Conservation (phyloP, 2,113 vertebrate genomes). For the Mugil cephalus region DNA sequence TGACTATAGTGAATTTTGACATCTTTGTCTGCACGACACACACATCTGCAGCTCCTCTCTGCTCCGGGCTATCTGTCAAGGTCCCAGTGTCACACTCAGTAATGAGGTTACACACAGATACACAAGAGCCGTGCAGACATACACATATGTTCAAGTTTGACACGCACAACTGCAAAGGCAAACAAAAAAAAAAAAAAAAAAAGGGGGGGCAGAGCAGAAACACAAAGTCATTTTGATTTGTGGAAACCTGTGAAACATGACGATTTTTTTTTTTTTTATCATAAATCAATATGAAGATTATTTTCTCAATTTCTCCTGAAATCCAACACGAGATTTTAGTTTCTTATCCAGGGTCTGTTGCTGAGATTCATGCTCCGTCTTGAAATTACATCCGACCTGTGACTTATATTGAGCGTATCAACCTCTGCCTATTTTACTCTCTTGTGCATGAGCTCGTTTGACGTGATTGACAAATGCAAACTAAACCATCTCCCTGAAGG, state of each 20-base stretch:
- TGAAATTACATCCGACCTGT: no score
- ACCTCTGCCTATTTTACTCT: not conserved
- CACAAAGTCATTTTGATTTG: slow-evolving; percentile 7
- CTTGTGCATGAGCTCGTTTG: slow-evolving; percentile 6
- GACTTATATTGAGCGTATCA: slow-evolving; percentile 20
- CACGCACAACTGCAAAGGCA: not conserved
- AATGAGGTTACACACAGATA: slow-evolving; percentile 57
- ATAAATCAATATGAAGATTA: not conserved
- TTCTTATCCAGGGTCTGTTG: no score
- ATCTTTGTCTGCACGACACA: slow-evolving; percentile 40
- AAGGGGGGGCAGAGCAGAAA: not conserved
- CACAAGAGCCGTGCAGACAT: slow-evolving; percentile 11
- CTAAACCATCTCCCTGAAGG: slow-evolving; percentile 30
- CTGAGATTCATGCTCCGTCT: no score
- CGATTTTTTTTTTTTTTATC: not conserved
- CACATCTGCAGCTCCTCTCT: slow-evolving; percentile 18
- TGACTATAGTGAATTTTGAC: slow-evolving; percentile 62
- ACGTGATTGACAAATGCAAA: slow-evolving; percentile 40
- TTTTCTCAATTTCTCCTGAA: not conserved
- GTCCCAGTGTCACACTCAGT: slow-evolving; percentile 58
- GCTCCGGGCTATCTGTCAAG: slow-evolving; percentile 65
- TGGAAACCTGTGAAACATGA: not conserved
- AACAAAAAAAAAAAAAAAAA: no score
- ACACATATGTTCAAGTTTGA: slow-evolving; percentile 3
- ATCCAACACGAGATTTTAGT: not conserved